These are phyloP conservation scores for Mastigias papua DNA, from an alignment of 30 jellyfish, hydroid and myxozoan genomes.

Conservation along the genomic window DNA sequence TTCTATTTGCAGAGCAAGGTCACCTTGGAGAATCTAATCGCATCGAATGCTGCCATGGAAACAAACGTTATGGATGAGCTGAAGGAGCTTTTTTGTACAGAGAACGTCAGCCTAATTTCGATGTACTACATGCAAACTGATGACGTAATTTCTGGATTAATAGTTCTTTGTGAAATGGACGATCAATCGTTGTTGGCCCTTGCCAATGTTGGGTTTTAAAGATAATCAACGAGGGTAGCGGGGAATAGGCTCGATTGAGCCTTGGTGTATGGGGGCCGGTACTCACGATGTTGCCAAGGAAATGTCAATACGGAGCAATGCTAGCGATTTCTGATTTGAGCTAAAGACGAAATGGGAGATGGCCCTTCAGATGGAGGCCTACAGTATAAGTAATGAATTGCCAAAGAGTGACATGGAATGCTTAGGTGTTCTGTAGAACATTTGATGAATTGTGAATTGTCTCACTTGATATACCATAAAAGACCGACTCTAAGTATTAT, in stretches of 20 bases:
- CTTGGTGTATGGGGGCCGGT: not conserved
- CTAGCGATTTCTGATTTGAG: too few relatives aligned
- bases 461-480: too few relatives aligned
- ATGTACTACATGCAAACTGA: constrained; percentile 69
- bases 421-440: too few relatives aligned
- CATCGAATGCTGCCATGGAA: not conserved
- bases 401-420: too few relatives aligned
- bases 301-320: too few relatives aligned
- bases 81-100: constrained; percentile 28
- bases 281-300: too few relatives aligned
- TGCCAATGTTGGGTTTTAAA: constrained; percentile 67
- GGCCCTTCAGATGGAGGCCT: too few relatives aligned
- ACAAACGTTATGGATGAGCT: constrained; percentile 5
- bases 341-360: too few relatives aligned
- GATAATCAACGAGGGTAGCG: not conserved
- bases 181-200: constrained; percentile 46
- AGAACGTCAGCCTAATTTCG: constrained; percentile 7
- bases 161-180: constrained; percentile 16
- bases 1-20: constrained; percentile 73
- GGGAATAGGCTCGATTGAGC: not conserved
- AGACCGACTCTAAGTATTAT: too few relatives aligned
- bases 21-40: constrained; percentile 53
- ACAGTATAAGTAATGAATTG: too few relatives aligned
- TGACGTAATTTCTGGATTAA: constrained; percentile 73
- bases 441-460: too few relatives aligned